Conservation (phyloP, 2,797 vertebrate genomes). For the Vespertilio murinus region DNA sequence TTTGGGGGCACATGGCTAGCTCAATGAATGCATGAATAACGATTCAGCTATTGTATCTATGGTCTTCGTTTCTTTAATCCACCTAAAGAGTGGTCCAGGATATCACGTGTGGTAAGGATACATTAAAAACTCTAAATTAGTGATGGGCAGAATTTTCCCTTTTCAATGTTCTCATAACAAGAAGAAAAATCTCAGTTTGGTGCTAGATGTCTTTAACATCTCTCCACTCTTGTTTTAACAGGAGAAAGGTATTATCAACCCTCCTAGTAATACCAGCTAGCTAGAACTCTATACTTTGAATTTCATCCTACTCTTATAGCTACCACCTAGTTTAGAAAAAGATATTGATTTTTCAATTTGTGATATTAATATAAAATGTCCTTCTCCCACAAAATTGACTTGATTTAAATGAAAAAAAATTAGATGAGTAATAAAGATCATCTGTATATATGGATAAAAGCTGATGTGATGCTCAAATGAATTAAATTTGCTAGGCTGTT, state of each 20-base stretch:
- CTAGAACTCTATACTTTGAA: not conserved
- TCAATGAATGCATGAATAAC: not conserved
- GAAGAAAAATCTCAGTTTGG: not conserved
- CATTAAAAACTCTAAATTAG: not conserved
- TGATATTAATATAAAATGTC: not conserved
- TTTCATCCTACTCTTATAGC: not conserved
- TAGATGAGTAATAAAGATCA: not conserved
- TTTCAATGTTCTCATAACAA: not conserved
- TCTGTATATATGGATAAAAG: not conserved
- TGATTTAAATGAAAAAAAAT: slow-evolving; percentile 1
- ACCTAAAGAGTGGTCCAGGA: not conserved
- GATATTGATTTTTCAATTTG: not conserved
- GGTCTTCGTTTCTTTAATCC: not conserved
- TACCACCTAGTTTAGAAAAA: not conserved
- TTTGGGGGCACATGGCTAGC: not conserved
- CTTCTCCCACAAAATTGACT: not conserved
- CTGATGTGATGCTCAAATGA: not conserved
- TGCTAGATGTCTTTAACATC: not conserved
- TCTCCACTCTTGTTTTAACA: not conserved
- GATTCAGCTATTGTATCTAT: not conserved
- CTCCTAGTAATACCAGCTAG: not conserved
- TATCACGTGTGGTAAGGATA: not conserved
- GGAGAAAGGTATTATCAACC: not conserved
- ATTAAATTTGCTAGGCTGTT: not conserved
- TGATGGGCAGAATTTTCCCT: not conserved